A percentile compares a stretch with the other conserved stretches of the same genome.
phyloP scores from a whole-genome alignment of 2,113 vertebrate species.

The Fulmarus glacialis region DNA sequence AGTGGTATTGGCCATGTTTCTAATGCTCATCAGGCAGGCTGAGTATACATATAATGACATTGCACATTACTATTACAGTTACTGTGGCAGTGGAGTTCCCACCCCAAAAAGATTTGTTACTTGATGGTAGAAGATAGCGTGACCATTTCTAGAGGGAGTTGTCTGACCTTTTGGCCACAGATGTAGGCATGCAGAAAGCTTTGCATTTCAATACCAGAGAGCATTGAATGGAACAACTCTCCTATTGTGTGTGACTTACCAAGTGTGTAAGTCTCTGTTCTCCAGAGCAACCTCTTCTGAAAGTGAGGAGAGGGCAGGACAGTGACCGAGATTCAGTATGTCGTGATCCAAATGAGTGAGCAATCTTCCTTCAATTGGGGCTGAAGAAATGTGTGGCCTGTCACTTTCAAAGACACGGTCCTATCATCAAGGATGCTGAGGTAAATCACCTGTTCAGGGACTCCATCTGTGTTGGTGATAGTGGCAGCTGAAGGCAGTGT shows the following conservation, averaged over 20 bases:
- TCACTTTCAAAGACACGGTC: not conserved
- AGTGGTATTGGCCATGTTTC: not conserved
- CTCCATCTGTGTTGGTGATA: not conserved
- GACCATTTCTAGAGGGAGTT: not conserved
- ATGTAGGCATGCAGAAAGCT: not conserved
- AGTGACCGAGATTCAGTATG: not conserved
- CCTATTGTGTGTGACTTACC: not conserved
- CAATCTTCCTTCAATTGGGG: not conserved
- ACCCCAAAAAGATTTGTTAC: not conserved
- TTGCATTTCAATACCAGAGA: not conserved
- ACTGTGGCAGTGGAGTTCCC: not conserved
- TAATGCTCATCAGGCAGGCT: not conserved
- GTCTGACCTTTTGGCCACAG: not conserved
- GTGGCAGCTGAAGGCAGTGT: not conserved
- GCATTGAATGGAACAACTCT: not conserved
- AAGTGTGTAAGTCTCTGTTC: not conserved
- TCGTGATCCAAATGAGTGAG: not conserved
- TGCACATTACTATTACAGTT: not conserved
- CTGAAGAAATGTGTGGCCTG: not conserved
- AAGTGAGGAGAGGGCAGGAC: not conserved
- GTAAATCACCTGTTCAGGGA: not conserved
- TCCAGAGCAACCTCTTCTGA: not conserved
- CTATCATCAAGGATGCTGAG: not conserved
- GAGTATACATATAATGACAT: fast-evolving
- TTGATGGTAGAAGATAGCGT: not conserved